Evolutionary conservation across 2,888 invertebrate genomes (phyloP).

Genomic region (Drosophila kokeensis): DNA sequence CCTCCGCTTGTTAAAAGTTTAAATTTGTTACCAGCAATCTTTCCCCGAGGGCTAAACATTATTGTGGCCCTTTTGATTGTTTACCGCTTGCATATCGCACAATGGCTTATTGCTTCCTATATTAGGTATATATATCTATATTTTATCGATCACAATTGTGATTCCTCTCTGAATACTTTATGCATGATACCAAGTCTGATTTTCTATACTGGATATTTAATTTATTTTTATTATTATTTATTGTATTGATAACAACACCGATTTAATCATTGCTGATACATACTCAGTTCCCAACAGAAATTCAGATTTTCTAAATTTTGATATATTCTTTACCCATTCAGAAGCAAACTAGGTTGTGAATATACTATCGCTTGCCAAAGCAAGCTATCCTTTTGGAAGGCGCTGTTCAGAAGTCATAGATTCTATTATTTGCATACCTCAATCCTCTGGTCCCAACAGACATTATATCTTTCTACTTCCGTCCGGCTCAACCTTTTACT

Average conservation of each 20-base stretch:
- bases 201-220: not conserved
- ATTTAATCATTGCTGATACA: not conserved
- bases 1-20: conserved; percentile 23
- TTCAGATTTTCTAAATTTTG: not conserved
- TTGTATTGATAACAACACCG: not conserved
- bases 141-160: not conserved
- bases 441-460: not conserved
- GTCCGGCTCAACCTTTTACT: not conserved
- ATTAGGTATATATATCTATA: not conserved
- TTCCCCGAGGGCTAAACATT: conserved; percentile 23
- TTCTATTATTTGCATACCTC: not conserved
- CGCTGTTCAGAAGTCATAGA: not conserved
- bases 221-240: not conserved
- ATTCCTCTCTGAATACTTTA: not conserved
- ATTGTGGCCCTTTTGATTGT: conserved; percentile 38
- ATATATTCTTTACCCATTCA: not conserved
- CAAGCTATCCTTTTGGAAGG: not conserved
- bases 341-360: not conserved
- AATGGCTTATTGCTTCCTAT: conserved; percentile 9
- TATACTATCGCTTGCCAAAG: not conserved
- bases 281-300: not conserved
- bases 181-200: not conserved
- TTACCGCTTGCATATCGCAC: conserved; percentile 33
- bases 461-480: not conserved
- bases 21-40: conserved; percentile 26